Base-by-base conservation (phyloP, 1,140 invertebrate genomes). In the Diuraphis noxia region DNA sequence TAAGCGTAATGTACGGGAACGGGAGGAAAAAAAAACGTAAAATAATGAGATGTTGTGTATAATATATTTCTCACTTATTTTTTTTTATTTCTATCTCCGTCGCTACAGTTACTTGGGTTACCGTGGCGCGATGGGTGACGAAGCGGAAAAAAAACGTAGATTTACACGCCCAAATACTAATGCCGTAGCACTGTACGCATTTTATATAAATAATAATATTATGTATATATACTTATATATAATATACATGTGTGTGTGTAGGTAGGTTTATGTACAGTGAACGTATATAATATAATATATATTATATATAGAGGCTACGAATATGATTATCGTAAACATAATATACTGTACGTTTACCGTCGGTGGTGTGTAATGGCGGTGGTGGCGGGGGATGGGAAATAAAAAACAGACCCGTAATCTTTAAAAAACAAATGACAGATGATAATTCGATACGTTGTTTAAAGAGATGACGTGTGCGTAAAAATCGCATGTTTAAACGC, bases 1-100 rank as follows among this genome's bases (percentile, higher is more conserved):
- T 81, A 91, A 82, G 52, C 89, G 89, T 81, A 88, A 56, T 40
- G 86, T 88, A 63, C 86, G 25, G 38, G 86, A 88, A 63, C 21
- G 86, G 36, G 36, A 25, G 52, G 7, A 81, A 36, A 90, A 90
- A 90, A 90, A 90, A 90, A 90, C 41, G 88, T 90, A 81, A 91
- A 82, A 91, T 91, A 91, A 91, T 82, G 89, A 91, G 89, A 91
- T 43, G 89, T 91, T 91, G 72, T 88, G 38, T 87, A 87, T 49
- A 56, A 56, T 56, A 72, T 85, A 46, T 46, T 85, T 34, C 43
- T 85, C 79, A 38, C 34, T 38, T 79, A n/a, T 79, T 43, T 72
- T 87, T 89, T 89, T n/a, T 81, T 81, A 25, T 46, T 49, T n/a
- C 88, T n/a, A 79, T 72, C 34, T 88, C 63, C 34, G 23, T 91